Conservation (phyloP, 1,140 invertebrate species). For the Ostrea edulis region DNA sequence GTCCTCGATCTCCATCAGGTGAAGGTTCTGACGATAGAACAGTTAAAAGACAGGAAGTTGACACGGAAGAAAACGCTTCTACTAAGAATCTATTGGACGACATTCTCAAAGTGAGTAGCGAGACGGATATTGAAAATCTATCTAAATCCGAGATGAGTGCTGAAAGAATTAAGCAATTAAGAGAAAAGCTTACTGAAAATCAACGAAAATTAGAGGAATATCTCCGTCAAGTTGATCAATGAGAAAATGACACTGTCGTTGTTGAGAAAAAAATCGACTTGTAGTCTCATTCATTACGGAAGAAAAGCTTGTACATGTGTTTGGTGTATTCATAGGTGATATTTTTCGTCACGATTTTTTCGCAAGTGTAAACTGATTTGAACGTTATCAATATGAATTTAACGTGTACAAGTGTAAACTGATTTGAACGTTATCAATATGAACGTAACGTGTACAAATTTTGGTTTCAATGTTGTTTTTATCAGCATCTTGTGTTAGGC, state of each 20-base stretch:
- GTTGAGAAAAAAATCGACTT: too few relatives aligned
- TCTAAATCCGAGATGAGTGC: constrained; percentile 26
- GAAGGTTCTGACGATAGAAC: background rate
- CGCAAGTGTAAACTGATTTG: too few relatives aligned
- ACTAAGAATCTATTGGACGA: background rate
- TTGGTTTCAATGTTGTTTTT: too few relatives aligned
- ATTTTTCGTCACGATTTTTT: too few relatives aligned
- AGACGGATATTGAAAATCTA: background rate
- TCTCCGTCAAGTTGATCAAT: constrained; percentile 14
- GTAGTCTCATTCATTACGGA: too few relatives aligned
- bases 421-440: too few relatives aligned
- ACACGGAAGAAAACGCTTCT: background rate
- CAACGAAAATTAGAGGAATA: constrained; percentile 26
- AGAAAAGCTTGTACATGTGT: too few relatives aligned
- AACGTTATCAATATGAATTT: too few relatives aligned
- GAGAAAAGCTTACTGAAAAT: constrained; percentile 16
- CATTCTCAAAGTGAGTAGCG: background rate
- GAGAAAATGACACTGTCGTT: background rate
- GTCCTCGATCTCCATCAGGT: background rate
- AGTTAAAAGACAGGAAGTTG: background rate
- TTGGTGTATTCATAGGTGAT: too few relatives aligned
- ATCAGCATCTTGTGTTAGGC: too few relatives aligned
- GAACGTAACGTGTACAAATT: too few relatives aligned
- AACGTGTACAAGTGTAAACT: too few relatives aligned
- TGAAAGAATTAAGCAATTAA: constrained; percentile 16